Evolutionary conservation across 2,113 vertebrate genomes (phyloP), one percentile per base, ranked within the genome.

Genomic region (Paramormyrops kingsleyae): DNA sequence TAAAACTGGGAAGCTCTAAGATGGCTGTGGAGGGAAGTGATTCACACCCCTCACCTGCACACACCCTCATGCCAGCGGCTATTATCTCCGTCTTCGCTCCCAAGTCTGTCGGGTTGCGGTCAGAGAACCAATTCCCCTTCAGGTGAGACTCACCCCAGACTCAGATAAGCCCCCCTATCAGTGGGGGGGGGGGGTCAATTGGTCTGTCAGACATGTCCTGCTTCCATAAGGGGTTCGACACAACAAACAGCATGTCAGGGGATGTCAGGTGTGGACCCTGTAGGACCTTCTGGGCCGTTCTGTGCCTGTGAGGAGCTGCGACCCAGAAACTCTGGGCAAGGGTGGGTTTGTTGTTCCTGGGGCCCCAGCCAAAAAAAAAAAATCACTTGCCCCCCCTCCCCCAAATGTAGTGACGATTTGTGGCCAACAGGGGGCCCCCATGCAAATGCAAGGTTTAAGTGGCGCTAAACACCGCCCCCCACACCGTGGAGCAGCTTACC

Each of bases 11-110:
- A 44, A 13, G 2, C 39, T 21, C 47, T 35, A 47, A 35, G 21
- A 77, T 46, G 27, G 56, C 44, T 44, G 46, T 27, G 1, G 17
- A 88, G 27, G 10, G 27, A 17, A 27, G 77, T 35, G 74, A 39
- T 44, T 27, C 24, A 44, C 56, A 49, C 88, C 83, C 56, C 50
- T 24, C 59, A 24, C 31, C 44, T 62, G 84, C 52, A 59, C 35
- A 31, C 53, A 87, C 87, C 88, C 27, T 39, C 70, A 4, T 13
- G 5, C 83, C 44, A 90, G 87, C 83, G 85, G 94, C 94, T 91
- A 92, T 90, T 93, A 93, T 94, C 93, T 90, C 39, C 47, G 66
- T 88, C 89, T 91, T 94, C 90, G 93, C 94, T 94, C 5, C 35
- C 31, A 15, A 8, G 10, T 88, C 53, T 62, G 49, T 35, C 17